Percentiles rank a stretch among this genome's conserved stretches.
These are phyloP conservation scores for Vanessa tameamea DNA, from an alignment of 1,140 invertebrate species.

Conservation along the genomic window DNA sequence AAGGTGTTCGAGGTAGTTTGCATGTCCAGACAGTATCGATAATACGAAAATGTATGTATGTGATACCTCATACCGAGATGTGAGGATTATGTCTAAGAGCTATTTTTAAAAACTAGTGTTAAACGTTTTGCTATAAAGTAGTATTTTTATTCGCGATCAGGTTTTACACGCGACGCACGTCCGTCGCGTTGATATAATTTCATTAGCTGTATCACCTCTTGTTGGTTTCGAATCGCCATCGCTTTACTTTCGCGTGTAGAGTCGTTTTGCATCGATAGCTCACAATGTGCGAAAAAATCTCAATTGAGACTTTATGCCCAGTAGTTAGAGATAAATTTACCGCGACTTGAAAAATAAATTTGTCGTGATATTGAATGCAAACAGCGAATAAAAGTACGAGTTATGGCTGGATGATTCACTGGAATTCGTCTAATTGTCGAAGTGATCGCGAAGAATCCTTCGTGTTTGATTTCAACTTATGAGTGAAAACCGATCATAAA, in stretches of 20 bases:
- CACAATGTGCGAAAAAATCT: conserved; percentile 4
- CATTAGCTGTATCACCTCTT: conserved; percentile 44
- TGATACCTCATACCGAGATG: not conserved
- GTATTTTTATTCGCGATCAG: conserved; percentile 42
- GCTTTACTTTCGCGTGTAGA: conserved; percentile 46
- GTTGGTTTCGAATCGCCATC: conserved; percentile 50
- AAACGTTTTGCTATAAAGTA: conserved; percentile 21
- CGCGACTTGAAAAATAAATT: conserved; percentile 45
- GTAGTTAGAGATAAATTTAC: conserved; percentile 49
- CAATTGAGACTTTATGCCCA: conserved; percentile 46
- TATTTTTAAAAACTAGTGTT: conserved; percentile 29
- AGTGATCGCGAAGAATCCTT: conserved; percentile 59
- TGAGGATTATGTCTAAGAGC: conserved; percentile 23
- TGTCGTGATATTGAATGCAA: conserved; percentile 60
- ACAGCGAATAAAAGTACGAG: conserved; percentile 68
- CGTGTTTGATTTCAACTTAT: conserved; percentile 67
- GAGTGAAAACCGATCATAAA: conserved; percentile 48
- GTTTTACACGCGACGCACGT: conserved; percentile 43
- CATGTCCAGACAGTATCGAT: conserved; percentile 18
- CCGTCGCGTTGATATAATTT: conserved; percentile 48
- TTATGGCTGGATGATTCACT: conserved; percentile 70
- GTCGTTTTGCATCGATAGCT: conserved; percentile 36
- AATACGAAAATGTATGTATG: not conserved
- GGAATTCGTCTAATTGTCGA: conserved; percentile 73
- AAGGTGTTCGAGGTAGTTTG: conserved; percentile 28